A percentile compares a stretch with the other conserved stretches of the same genome.
These are phyloP conservation scores for Tragelaphus scriptus DNA, from an alignment of 2,113 vertebrate species.

Conservation along the genomic window DNA sequence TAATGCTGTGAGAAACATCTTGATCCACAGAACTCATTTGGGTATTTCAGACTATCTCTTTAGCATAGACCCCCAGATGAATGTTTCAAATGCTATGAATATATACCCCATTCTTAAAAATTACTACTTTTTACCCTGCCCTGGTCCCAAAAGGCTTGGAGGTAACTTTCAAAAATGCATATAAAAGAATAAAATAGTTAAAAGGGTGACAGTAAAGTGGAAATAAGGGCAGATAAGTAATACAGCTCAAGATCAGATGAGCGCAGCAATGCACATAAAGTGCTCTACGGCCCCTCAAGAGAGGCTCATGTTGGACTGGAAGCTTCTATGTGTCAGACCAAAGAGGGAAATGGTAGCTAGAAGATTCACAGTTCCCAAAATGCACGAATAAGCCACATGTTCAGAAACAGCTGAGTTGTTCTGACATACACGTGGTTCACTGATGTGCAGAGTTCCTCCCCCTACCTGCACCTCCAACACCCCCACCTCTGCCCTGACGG, in stretches of 20 bases:
- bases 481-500: neutral
- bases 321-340: constrained; percentile 26
- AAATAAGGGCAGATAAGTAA: neutral
- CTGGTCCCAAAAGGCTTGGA: neutral
- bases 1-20: neutral
- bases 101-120: neutral
- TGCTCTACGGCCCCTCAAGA: neutral
- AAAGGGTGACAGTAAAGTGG: neutral
- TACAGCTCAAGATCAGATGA: neutral
- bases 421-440: neutral
- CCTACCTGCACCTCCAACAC: neutral
- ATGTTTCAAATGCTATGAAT: neutral
- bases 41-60: neutral
- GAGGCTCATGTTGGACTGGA: constrained; percentile 11
- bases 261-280: neutral
- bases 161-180: neutral
- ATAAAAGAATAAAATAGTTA: constrained; percentile 19
- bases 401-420: neutral
- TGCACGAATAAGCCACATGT: neutral
- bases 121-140: neutral
- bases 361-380: neutral
- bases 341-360: neutral
- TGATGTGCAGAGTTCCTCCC: neutral
- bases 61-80: neutral
- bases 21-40: neutral